Base-by-base conservation (phyloP, 1,140 invertebrate species). In the Stegodyphus dumicola region DNA sequence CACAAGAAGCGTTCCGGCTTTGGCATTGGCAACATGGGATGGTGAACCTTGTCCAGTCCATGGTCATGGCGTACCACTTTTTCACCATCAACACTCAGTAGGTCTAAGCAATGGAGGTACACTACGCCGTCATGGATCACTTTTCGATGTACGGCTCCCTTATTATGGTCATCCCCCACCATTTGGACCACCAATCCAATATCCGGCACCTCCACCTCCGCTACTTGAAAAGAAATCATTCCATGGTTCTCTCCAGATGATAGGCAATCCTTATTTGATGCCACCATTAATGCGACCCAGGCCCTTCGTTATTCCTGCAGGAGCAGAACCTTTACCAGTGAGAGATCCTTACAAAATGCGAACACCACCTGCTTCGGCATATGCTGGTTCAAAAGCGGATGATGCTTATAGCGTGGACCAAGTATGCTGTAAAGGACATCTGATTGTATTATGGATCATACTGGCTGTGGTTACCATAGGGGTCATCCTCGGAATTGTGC, bases 401-500 rank as follows among this genome's bases (percentile, higher is more conserved):
- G 87, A 87, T 71, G 54, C 56, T 4, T 87, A 84, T 33, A 75
- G 73, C n/a, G 76, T 84, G 18, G 85, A 88, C 84, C 79, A 76
- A 73, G 81, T 85, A 74, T 89, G 87, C 87, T 90, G 87, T 69
- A 87, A 88, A 60, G 90, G 90, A 10, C 89, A 89, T 67, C 84
- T 89, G 10, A 89, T 90, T 18, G 90, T 90, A 17, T 85, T 89
- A 0, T 89, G 88, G 88, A 89, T 90, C 65, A 90, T 90, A 74
- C 77, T 90, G 52, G 88, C 88, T n/a, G 89, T 90, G 10, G 88
- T 90, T 7, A 89, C 88, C 13, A 85, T 90, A 15, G 90, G 90
- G 17, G 88, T 90, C 51, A 84, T 90, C 7, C 77, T 90, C 9
- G 90, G 89, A 15, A 88, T 90, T 15, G 88, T 90, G 88, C 90